Evolutionary conservation across 1,140 invertebrate species (phyloP), one percentile per base, ranked within the genome.

Genomic region (Caenorhabditis remanei): DNA sequence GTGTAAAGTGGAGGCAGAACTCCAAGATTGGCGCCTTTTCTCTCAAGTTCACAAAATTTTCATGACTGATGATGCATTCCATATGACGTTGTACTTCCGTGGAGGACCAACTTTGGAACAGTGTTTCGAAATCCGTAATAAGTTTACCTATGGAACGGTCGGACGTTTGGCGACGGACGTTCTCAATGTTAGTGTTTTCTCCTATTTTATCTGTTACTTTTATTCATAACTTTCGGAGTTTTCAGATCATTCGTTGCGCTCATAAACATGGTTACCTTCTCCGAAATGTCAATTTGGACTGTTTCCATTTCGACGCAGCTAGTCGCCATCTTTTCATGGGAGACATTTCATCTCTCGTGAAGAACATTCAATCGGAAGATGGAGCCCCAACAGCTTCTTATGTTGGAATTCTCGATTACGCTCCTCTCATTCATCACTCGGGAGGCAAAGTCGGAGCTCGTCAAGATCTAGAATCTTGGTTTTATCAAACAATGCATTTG

Each of bases 261-360:
- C 87, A 88, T 43, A 85, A 85, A 67, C 63, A 86, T 19, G 87
- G 84, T 3, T 88, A 63, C 14, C 40, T 67, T 21, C 19, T 85
- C 13, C 65, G 83, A n/a, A 71, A 58, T 46, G 46, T 88, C 40
- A 43, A 85, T 53, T 63, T 85, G 6, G 82, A 88, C 41, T 46
- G 55, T 46, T 79, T 88, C 67, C 84, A 75, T 32, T 65, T 75
- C 46, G 83, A 85, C 50, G 87, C 87, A 3, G 71, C 50, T 21
- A 85, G 75, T 61, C 87, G 87, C 24, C 84, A 88, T 46, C 87
- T 88, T 21, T 88, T 88, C 84, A 85, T 88, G 83, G 65, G 84
- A 7, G 87, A 88, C 46, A 85, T 88, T 24, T 85, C 83, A 2
- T 43, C 65, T 61, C n/a, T 88, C 6, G 21, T 65, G 21, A 85